phyloP scores from a whole-genome alignment of 1,140 invertebrate genomes.

The Zaprionus nigranus region DNA sequence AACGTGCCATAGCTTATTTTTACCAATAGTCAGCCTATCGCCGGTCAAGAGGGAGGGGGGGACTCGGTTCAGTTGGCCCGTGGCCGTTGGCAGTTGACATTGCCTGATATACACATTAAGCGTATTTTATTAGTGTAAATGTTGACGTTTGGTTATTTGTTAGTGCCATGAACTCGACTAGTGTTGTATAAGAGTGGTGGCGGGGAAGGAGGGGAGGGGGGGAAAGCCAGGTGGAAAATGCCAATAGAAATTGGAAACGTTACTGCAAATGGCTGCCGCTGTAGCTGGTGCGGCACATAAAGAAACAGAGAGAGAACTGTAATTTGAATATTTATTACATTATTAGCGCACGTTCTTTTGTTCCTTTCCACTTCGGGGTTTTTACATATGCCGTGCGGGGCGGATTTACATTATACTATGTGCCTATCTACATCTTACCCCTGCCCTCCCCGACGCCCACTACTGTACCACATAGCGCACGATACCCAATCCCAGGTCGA shows the following conservation, averaged over 20 bases:
- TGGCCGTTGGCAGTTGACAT: constrained; percentile 36
- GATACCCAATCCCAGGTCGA: constrained; percentile 6
- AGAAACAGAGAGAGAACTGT: constrained; percentile 48
- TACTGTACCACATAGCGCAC: no score
- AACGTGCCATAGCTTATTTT: constrained; percentile 74
- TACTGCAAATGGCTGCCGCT: constrained; percentile 11
- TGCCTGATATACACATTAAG: constrained; percentile 70
- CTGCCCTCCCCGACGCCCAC: not conserved
- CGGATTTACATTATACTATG: constrained; percentile 42
- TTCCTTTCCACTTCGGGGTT: constrained; percentile 13
- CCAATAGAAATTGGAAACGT: constrained; percentile 54
- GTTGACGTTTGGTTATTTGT: constrained; percentile 70
- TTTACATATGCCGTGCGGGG: constrained; percentile 10
- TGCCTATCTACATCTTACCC: not conserved
- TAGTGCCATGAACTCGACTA: constrained; percentile 43
- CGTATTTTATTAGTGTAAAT: constrained; percentile 76
- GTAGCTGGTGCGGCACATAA: not conserved
- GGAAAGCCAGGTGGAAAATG: constrained; percentile 64
- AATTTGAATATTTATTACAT: constrained; percentile 83
- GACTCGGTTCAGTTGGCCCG: constrained; percentile 49
- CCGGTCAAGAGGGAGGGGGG: not conserved
- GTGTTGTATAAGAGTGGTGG: not conserved
- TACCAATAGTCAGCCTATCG: constrained; percentile 45
- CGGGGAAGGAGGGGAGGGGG: not conserved
- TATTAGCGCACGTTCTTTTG: constrained; percentile 54